A percentile compares a stretch with the other conserved stretches of the same genome.
These are phyloP conservation scores for Zaprionus vittiger DNA, from an alignment of 1,140 invertebrate genomes.

Conservation along the genomic window DNA sequence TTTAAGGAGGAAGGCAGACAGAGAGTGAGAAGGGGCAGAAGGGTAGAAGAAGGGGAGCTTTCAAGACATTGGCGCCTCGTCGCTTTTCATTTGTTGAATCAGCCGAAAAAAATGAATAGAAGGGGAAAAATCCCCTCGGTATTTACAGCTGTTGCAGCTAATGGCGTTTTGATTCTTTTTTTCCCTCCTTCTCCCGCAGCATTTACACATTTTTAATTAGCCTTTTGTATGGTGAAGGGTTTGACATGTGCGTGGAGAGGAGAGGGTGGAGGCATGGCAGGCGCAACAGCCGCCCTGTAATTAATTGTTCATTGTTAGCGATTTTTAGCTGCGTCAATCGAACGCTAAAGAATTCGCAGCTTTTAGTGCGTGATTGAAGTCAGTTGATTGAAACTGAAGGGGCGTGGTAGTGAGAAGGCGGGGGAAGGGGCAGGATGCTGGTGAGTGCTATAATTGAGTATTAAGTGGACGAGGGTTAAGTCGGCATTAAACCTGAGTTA, in stretches of 20 bases:
- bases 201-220: slow-evolving; percentile 79
- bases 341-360: slow-evolving; percentile 24
- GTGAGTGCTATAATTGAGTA: slow-evolving; percentile 20
- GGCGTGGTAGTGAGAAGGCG: slow-evolving; percentile 4
- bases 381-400: slow-evolving; percentile 14
- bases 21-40: neutral
- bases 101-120: neutral
- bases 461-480: slow-evolving; percentile 34
- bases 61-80: slow-evolving; percentile 28
- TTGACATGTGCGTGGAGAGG: neutral
- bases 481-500: neutral
- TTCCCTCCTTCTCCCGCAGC: slow-evolving; percentile 33
- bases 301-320: slow-evolving; percentile 78
- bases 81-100: slow-evolving; percentile 44
- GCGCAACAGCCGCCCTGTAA: slow-evolving; percentile 44
- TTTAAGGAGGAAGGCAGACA: neutral
- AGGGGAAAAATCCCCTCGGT: neutral
- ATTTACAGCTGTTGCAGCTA: slow-evolving; percentile 30
- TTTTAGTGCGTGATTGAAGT: slow-evolving; percentile 38
- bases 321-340: slow-evolving; percentile 43
- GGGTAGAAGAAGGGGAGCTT: neutral
- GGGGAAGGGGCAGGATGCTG: neutral
- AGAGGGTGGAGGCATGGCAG: neutral
- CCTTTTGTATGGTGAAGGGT: slow-evolving; percentile 39
- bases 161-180: slow-evolving; percentile 34